These are phyloP conservation scores for Mycetomoellerius zeteki DNA, from an alignment of 1,140 invertebrate genomes.

Conservation along the genomic window DNA sequence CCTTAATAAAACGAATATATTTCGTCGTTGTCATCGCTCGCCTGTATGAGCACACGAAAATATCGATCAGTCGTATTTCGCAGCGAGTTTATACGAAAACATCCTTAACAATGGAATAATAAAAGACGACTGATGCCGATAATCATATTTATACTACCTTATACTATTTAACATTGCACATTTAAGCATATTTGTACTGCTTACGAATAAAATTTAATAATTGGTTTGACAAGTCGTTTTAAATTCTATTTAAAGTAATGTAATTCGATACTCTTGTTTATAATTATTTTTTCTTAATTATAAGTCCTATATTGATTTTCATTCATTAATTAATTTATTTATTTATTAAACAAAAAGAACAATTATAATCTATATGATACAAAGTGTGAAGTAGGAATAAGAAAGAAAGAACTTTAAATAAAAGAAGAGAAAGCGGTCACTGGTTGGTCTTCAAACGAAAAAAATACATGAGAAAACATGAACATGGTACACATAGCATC, in stretches of 20 bases:
- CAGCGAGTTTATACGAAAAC: conserved; percentile 13
- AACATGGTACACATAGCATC: conserved; percentile 8
- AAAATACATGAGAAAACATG: conserved; percentile 17
- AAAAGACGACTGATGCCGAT: background rate
- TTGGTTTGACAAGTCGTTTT: background rate
- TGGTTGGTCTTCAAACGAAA: background rate
- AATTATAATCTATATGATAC: background rate
- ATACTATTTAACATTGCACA: background rate
- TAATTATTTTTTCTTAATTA: background rate
- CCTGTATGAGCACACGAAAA: conserved; percentile 41
- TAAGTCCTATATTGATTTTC: background rate
- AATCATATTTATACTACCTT: conserved; percentile 27
- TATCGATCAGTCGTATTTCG: conserved; percentile 63
- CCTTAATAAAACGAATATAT: conserved; percentile 72
- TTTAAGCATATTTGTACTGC: background rate
- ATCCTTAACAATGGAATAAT: conserved; percentile 27
- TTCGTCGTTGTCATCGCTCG: conserved; percentile 55
- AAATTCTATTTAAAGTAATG: background rate
- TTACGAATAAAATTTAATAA: background rate
- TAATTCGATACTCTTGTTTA: background rate
- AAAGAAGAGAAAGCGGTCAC: background rate
- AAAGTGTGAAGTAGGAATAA: no score
- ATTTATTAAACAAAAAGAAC: no score
- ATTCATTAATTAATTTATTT: background rate
- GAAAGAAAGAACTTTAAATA: background rate